Evolutionary conservation across 2,888 invertebrate genomes (phyloP).

Genomic region (Pteria penguin): DNA sequence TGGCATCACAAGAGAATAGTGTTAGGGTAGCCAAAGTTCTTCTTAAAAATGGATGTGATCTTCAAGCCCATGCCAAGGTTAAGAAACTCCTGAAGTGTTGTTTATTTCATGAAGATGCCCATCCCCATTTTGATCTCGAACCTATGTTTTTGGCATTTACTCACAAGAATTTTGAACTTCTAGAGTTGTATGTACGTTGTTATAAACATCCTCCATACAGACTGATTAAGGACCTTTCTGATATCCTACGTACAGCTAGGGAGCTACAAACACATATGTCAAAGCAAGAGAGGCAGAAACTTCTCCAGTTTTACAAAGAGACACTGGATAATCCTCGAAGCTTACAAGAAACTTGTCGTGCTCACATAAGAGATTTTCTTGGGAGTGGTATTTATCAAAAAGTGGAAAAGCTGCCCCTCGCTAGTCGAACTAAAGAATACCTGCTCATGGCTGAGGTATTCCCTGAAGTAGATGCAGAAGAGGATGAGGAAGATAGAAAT

Average conservation of each 20-base stretch:
- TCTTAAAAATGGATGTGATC: slow-evolving; percentile 74
- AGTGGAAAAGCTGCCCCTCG: slow-evolving; percentile 66
- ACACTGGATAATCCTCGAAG: slow-evolving; percentile 59
- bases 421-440: slow-evolving; percentile 71
- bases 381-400: slow-evolving; percentile 64
- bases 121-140: slow-evolving; percentile 77
- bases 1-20: slow-evolving; percentile 70
- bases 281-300: slow-evolving; percentile 58
- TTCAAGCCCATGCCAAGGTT: slow-evolving; percentile 67
- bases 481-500: slow-evolving; percentile 23
- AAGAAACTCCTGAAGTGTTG: slow-evolving; percentile 69
- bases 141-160: slow-evolving; percentile 76
- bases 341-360: slow-evolving; percentile 72
- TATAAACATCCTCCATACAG: slow-evolving; percentile 66
- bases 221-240: slow-evolving; percentile 62
- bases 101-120: slow-evolving; percentile 69
- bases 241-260: slow-evolving; percentile 66
- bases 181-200: slow-evolving; percentile 69
- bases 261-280: slow-evolving; percentile 66
- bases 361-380: slow-evolving; percentile 62
- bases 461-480: slow-evolving; percentile 27
- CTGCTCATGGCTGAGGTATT: slow-evolving; percentile 71
- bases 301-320: slow-evolving; percentile 63
- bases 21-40: slow-evolving; percentile 65
- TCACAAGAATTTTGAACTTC: slow-evolving; percentile 72